Evolutionary conservation across 2,113 vertebrate species (phyloP).

Genomic region (Ardeotis arabs): DNA sequence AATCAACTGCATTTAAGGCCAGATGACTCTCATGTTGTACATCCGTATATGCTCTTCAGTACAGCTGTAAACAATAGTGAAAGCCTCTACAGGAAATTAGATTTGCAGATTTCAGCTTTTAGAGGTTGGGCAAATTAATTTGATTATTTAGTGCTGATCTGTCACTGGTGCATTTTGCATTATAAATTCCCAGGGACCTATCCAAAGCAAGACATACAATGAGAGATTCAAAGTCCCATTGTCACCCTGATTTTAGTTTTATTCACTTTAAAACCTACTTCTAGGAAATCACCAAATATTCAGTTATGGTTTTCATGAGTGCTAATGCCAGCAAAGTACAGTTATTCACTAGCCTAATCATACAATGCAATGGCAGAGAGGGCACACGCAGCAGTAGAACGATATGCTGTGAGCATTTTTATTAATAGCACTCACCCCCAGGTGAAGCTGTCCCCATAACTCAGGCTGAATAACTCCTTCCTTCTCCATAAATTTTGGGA

Average conservation of each 20-base stretch:
- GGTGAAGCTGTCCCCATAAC: neutral
- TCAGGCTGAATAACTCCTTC: neutral
- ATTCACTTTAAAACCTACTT: neutral
- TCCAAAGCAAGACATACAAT: neutral
- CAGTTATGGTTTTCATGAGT: neutral
- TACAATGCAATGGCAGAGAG: neutral
- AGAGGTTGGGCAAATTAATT: slow-evolving; percentile 1
- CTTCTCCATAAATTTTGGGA: neutral
- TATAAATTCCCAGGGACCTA: neutral
- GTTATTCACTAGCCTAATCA: neutral
- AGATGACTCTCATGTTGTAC: slow-evolving; percentile 49
- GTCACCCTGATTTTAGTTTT: neutral
- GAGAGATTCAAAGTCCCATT: neutral
- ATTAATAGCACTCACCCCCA: neutral
- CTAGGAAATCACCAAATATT: neutral
- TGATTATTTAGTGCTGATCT: neutral
- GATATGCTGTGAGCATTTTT: neutral
- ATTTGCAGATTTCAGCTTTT: slow-evolving; percentile 53
- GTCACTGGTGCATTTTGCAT: neutral
- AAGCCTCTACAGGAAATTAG: slow-evolving; percentile 47
- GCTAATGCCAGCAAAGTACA: neutral
- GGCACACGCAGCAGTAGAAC: neutral
- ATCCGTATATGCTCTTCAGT: neutral
- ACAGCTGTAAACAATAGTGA: slow-evolving; percentile 54
- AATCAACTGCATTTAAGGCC: slow-evolving; percentile 27